phyloP scores from a whole-genome alignment of 2,113 vertebrate genomes.

The Notarius lentiginosus region DNA sequence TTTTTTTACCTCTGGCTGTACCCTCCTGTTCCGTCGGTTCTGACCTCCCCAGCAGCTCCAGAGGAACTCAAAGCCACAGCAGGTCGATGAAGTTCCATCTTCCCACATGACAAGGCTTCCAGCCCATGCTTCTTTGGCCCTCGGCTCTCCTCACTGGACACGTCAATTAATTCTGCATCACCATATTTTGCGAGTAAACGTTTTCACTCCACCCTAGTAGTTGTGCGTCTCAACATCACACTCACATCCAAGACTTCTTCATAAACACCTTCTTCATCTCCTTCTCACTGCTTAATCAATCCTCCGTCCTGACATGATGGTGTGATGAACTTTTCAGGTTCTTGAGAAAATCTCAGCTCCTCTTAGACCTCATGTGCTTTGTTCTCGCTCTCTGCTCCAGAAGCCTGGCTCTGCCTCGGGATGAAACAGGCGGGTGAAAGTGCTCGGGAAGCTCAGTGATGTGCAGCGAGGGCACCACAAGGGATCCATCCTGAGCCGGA shows the following conservation, averaged over 20 bases:
- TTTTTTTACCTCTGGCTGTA: slow-evolving; percentile 71
- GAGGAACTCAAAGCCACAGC: slow-evolving; percentile 69
- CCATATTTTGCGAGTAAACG: neutral
- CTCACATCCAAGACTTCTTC: slow-evolving; percentile 8
- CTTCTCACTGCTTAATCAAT: neutral
- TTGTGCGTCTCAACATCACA: neutral
- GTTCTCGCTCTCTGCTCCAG: slow-evolving; percentile 43
- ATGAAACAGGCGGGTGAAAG: slow-evolving; percentile 24
- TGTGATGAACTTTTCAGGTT: neutral
- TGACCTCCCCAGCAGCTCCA: slow-evolving; percentile 66
- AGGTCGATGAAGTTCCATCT: slow-evolving; percentile 65
- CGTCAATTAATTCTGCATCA: neutral
- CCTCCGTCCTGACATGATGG: neutral
- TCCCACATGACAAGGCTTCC: slow-evolving; percentile 66
- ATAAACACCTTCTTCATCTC: neutral
- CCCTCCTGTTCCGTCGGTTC: slow-evolving; percentile 62
- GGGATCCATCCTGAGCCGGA: slow-evolving; percentile 63
- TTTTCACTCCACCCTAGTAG: neutral
- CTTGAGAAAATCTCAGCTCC: neutral
- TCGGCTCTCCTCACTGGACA: slow-evolving; percentile 27
- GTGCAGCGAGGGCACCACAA: slow-evolving; percentile 56
- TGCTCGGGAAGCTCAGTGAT: slow-evolving; percentile 62
- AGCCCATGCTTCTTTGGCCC: slow-evolving; percentile 63
- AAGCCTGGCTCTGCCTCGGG: slow-evolving; percentile 25
- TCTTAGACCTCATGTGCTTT: slow-evolving; percentile 30